Base-by-base conservation (phyloP, 2,797 vertebrate species). In the Delichon dasypus region DNA sequence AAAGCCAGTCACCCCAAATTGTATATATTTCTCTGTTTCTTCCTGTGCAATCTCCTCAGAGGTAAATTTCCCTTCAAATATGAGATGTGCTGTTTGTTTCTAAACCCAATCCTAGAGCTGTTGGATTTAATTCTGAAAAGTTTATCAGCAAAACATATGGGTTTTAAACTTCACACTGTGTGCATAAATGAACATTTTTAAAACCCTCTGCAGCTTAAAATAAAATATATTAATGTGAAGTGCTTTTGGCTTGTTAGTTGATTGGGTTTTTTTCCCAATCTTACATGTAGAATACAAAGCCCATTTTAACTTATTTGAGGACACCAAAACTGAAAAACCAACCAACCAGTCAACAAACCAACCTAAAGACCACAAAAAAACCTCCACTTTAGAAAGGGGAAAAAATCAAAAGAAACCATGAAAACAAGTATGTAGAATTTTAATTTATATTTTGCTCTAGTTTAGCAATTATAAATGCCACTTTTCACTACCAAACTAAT, bases 201-300 rank as follows among this genome's bases (percentile, higher is more conserved):
- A 66, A 57, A 25, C 1, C 1, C 2, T 47, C 62, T 42, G 3
- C 21, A 47, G 32, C 45, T 85, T 40, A n/a, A 78, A 67, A 38
- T 30, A 11, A 78, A 68, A 30, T 1, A 6, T 50, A 36, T 19
- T 53, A 40, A 30, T 34, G 1, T 65, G 11, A 29, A 3, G 20
- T 2, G 1, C 1, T 50, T 79, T 44, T 62, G 19, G 2, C 25
- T 65, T 65, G 6, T n/a, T 67, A 19, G 6, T 10, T 70, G 5
- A 2, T 26, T 64, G 12, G 3, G 1, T 0, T 6, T 48, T 80
- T 64, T 58, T 9, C 7, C 23, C 6, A n/a, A 19, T 44, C 2
- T 3, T 34, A 47, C 11, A 16, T 2, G 5, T 16, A 64, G 22
- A 78, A 72, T 44, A 60, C 5, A 83, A 91, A 84, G 4, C 19